A percentile compares a stretch with the other conserved stretches of the same genome.
These are phyloP conservation scores for Asbolus verrucosus DNA, from an alignment of 1,140 invertebrate species.

Conservation along the genomic window DNA sequence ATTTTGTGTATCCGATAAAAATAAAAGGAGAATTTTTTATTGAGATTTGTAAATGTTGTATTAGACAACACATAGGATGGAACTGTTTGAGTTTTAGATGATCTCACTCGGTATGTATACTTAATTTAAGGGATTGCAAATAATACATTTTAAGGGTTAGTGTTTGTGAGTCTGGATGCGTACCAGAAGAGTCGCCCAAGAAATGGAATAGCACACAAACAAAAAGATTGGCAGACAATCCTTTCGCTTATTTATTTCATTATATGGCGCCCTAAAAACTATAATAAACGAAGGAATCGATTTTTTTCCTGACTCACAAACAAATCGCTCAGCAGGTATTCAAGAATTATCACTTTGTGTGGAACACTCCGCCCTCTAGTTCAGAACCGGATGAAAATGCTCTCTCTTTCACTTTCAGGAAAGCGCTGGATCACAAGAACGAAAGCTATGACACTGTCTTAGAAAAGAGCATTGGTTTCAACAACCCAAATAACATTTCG, in stretches of 20 bases:
- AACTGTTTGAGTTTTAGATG: conserved; percentile 37
- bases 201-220: conserved; percentile 2
- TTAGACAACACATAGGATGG: conserved; percentile 33
- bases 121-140: conserved; percentile 42
- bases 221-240: background rate
- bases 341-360: conserved; percentile 30
- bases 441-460: conserved; percentile 87
- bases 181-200: background rate
- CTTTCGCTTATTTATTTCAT: no score
- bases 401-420: conserved; percentile 69
- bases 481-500: conserved; percentile 90
- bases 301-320: conserved; percentile 56
- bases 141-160: conserved; percentile 44
- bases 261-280: no score
- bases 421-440: conserved; percentile 82
- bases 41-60: conserved; percentile 35
- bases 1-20: conserved; percentile 39
- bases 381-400: conserved; percentile 5
- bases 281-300: no score
- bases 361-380: conserved; percentile 9
- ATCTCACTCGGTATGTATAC: conserved; percentile 50
- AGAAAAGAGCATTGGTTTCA: conserved; percentile 86
- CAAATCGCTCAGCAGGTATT: conserved; percentile 40
- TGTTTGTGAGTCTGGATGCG: conserved; percentile 51
- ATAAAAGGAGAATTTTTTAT: conserved; percentile 48